Base-by-base conservation (phyloP, 2,888 invertebrate species). In the Agelastica alni region DNA sequence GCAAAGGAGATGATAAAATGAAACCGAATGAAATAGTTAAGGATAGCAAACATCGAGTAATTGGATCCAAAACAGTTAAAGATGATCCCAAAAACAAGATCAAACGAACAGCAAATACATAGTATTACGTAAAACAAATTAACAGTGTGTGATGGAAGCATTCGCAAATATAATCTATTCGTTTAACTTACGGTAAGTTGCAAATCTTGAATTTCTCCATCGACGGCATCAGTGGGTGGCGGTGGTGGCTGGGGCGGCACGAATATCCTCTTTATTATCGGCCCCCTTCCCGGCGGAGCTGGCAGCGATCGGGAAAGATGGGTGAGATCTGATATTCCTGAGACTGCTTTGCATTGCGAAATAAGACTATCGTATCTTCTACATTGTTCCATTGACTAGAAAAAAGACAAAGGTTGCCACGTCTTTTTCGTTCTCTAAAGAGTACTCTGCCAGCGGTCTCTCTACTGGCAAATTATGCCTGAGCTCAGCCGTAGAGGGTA, bases 361-460 rank as follows among this genome's bases (percentile, higher is more conserved):
- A 88, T 83, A 41, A 95, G 80, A 9, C 85, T 85, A 71, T 90
- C 91, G 79, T 94, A 96, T 58, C 95, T 85, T 60, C 88, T 85
- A 17, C 87, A 85, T 73, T 93, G 92, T 69, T 91, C 91, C 69
- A 84, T 84, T 41, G 89, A 86, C 93, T 93, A 78, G 30, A 71
- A 72, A 60, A 56, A 61, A n/a, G 10, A 9, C 1, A 20, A 9
- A n/a, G n/a, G n/a, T n/a, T n/a, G n/a, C n/a, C n/a, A n/a, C n/a
- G n/a, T n/a, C n/a, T n/a, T n/a, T n/a, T n/a, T n/a, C n/a, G n/a
- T n/a, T n/a, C n/a, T n/a, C n/a, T n/a, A n/a, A n/a, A n/a, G n/a
- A n/a, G n/a, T n/a, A n/a, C n/a, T n/a, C n/a, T n/a, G n/a, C n/a
- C n/a, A n/a, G n/a, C n/a, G n/a, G n/a, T n/a, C n/a, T n/a, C n/a